Evolutionary conservation across 2,797 vertebrate genomes (phyloP).

Genomic region (Sebastes trivittatus): DNA sequence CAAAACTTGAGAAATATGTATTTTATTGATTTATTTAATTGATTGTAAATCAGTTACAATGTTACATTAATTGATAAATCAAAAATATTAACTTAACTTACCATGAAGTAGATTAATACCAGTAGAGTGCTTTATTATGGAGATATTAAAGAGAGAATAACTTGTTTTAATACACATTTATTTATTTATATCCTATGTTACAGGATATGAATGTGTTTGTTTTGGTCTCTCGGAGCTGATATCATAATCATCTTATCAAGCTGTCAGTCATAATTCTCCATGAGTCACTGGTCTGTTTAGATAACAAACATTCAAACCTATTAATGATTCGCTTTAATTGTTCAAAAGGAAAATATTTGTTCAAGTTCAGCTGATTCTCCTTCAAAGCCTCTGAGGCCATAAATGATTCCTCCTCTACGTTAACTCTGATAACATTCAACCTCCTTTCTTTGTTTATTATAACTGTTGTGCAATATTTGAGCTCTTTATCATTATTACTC

Average conservation of each 20-base stretch:
- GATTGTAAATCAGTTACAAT: background rate
- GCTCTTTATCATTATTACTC: slow-evolving; percentile 2
- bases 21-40: no score
- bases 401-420: background rate
- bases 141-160: background rate
- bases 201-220: background rate
- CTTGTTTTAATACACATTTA: background rate
- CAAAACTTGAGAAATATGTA: no score
- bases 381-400: background rate
- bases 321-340: background rate
- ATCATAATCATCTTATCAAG: background rate
- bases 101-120: background rate
- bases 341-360: background rate
- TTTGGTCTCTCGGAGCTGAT: background rate
- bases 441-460: background rate
- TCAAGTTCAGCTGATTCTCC: background rate
- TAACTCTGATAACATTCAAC: background rate
- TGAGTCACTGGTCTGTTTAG: slow-evolving; percentile 4
- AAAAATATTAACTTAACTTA: no score
- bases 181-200: no score
- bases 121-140: background rate
- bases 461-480: background rate
- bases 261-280: background rate
- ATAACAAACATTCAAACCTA: background rate
- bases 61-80: background rate